Evolutionary conservation across 2,797 vertebrate genomes (phyloP).

Genomic region (Pangasius mekongensis): DNA sequence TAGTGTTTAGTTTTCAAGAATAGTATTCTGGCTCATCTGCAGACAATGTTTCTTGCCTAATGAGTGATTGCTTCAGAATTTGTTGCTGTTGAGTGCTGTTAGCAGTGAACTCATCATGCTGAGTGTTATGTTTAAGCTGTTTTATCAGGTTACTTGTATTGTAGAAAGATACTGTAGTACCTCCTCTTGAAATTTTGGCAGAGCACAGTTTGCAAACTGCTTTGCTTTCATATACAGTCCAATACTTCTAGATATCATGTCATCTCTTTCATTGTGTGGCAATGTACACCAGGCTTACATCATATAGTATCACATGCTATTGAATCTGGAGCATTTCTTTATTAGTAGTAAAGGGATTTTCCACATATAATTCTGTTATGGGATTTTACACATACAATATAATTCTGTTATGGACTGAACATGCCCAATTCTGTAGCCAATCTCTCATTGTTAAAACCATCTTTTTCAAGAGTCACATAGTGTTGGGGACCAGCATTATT

Average conservation of each 20-base stretch:
- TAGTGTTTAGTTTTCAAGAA: neutral
- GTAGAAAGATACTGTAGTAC: neutral
- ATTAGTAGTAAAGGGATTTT: neutral
- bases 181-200: neutral
- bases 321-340: neutral
- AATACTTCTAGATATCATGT: neutral
- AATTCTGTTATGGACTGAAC: neutral
- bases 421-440: neutral
- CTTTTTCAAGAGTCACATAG: neutral
- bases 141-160: neutral
- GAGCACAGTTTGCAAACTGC: neutral
- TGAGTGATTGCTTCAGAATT: neutral
- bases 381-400: neutral
- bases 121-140: neutral
- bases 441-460: neutral
- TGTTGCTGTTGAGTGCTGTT: neutral
- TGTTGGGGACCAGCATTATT: neutral
- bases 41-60: neutral
- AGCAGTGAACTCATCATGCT: neutral
- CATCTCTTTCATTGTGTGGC: neutral
- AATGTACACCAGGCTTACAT: neutral
- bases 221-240: neutral
- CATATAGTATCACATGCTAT: neutral
- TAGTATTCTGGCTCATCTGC: neutral
- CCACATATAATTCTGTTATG: neutral